These are phyloP conservation scores for Steinernema hermaphroditum DNA, from an alignment of 2,888 invertebrate genomes.

Conservation along the genomic window DNA sequence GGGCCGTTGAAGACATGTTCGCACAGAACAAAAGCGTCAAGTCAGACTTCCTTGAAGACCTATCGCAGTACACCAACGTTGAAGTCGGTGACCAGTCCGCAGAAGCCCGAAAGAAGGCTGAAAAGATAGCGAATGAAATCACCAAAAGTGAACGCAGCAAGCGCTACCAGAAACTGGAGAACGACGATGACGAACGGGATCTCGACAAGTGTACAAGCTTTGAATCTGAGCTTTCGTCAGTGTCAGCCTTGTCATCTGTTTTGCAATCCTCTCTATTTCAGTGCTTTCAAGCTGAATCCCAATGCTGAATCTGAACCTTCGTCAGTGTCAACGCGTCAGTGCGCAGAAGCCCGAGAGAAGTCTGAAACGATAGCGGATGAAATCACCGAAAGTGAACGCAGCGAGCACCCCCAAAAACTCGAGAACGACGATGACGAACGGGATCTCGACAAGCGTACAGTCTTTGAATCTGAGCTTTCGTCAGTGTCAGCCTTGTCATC, in stretches of 20 bases:
- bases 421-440: conserved; percentile 76
- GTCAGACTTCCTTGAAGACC: conserved; percentile 85
- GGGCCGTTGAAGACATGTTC: conserved; percentile 96
- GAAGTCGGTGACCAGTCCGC: conserved; percentile 77
- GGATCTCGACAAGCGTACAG: conserved; percentile 56
- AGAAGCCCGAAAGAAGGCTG: conserved; percentile 86
- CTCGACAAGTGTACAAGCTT: conserved; percentile 53
- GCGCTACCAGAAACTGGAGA: conserved; percentile 82
- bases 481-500: too few species aligned
- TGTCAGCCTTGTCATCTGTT: too few species aligned
- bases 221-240: too few species aligned
- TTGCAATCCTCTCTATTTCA: too few species aligned
- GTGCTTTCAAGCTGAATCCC: too few species aligned
- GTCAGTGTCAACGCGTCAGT: too few species aligned
- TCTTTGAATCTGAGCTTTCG: conserved; percentile 33
- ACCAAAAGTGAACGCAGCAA: conserved; percentile 82
- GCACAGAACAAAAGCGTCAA: conserved; percentile 86
- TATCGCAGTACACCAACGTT: conserved; percentile 80
- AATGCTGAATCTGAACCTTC: too few species aligned
- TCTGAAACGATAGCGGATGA: conserved; percentile 88
- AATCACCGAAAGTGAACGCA: conserved; percentile 83
- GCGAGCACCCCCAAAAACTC: conserved; percentile 80
- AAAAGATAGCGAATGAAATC: conserved; percentile 87
- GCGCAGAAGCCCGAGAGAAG: conserved; percentile 84
- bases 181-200: conserved; percentile 71